Evolutionary conservation across 2,797 vertebrate genomes (phyloP).

Genomic region (Aldrovandia affinis): DNA sequence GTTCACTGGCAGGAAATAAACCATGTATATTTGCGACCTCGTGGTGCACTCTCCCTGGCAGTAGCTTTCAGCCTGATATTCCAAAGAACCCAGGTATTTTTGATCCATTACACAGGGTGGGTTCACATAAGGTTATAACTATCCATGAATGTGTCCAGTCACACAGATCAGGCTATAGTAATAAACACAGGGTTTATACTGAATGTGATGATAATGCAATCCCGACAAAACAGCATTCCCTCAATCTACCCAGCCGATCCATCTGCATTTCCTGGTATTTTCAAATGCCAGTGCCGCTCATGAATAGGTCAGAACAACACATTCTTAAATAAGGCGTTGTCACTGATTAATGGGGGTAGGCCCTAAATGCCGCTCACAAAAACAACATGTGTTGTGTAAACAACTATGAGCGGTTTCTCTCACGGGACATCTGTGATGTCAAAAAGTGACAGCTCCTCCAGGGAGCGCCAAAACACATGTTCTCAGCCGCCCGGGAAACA

Average conservation of each 20-base stretch:
- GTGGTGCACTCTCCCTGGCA: neutral
- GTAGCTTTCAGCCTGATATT: neutral
- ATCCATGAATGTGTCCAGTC: neutral
- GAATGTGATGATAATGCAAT: neutral
- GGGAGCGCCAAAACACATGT: conserved; percentile 74
- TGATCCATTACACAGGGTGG: neutral
- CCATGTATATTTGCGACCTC: neutral
- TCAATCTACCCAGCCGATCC: conserved; percentile 50
- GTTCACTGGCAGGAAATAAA: neutral
- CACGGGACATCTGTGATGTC: conserved; percentile 45
- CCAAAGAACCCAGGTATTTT: neutral
- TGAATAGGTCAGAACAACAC: conserved; percentile 77
- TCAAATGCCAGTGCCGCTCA: conserved; percentile 77
- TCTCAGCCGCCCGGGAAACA: conserved; percentile 68
- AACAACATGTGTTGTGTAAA: conserved; percentile 75
- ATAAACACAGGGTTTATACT: conserved; percentile 14
- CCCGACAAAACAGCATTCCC: conserved; percentile 28
- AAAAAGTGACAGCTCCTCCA: conserved; percentile 71
- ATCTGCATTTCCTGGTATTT: conserved; percentile 67
- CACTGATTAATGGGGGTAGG: conserved; percentile 73
- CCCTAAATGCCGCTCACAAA: conserved; percentile 65
- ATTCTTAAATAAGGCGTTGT: conserved; percentile 74
- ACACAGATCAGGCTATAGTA: conserved; percentile 49
- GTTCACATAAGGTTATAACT: neutral
- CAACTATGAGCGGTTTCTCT: conserved; percentile 62